A percentile compares a stretch with the other conserved stretches of the same genome.
These are phyloP conservation scores for Neoaliturus tenellus DNA, from an alignment of 2,888 invertebrate species.

Conservation along the genomic window DNA sequence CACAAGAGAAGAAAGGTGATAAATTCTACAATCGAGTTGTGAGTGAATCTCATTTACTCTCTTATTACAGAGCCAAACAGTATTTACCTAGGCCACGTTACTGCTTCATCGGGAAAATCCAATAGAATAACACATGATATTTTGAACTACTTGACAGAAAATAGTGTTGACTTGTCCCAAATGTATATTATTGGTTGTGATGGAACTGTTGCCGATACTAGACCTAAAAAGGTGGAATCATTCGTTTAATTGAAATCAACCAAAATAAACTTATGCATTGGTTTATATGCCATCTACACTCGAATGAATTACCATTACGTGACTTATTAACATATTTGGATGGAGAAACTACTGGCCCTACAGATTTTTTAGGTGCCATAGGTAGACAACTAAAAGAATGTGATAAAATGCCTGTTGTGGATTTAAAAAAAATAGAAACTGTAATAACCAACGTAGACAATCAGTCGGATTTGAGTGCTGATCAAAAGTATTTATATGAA, in stretches of 20 bases:
- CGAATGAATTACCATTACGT: not conserved
- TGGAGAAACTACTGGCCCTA: not conserved
- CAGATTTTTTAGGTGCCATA: not conserved
- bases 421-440: not conserved
- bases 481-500: slow-evolving; percentile 31
- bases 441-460: not conserved
- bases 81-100: not conserved
- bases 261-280: not conserved
- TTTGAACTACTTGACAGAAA: not conserved
- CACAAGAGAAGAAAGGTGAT: not conserved
- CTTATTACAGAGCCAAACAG: not conserved
- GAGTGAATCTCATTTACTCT: not conserved
- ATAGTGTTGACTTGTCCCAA: not conserved
- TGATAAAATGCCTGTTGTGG: not conserved
- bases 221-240: not conserved
- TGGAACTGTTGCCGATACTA: not conserved
- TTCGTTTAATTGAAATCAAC: not conserved
- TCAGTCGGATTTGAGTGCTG: slow-evolving; percentile 25
- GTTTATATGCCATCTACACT: not conserved
- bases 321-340: not conserved
- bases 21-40: not conserved
- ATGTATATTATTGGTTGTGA: not conserved
- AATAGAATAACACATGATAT: slow-evolving; percentile 15
- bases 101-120: not conserved
- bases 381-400: not conserved